Evolutionary conservation across 1,140 invertebrate species (phyloP).

Genomic region (Brachionus paranguensis): DNA sequence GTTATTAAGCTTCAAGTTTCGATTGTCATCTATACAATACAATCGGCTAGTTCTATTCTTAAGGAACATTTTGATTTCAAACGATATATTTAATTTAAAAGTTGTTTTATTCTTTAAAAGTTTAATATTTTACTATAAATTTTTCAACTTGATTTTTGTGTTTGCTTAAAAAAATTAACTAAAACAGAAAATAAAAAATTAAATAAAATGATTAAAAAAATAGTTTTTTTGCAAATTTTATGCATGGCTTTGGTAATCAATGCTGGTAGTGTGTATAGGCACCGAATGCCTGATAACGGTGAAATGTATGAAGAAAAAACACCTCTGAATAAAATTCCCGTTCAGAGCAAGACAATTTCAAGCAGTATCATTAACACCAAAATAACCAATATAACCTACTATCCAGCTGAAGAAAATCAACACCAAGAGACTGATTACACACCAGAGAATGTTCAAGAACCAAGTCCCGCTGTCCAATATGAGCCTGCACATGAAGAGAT

Average conservation of each 20-base stretch:
- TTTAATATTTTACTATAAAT: not conserved
- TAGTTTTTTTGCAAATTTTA: not conserved
- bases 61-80: conserved; percentile 33
- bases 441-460: not conserved
- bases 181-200: not conserved
- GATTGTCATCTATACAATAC: conserved; percentile 33
- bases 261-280: not conserved
- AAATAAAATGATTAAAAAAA: not conserved
- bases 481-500: not conserved
- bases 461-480: too few relatives aligned
- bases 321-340: not conserved
- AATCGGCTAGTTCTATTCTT: conserved; percentile 12
- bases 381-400: not conserved
- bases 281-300: not conserved
- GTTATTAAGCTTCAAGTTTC: conserved; percentile 18
- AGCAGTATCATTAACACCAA: not conserved
- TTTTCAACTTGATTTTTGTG: not conserved
- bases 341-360: not conserved
- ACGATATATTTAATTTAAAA: conserved; percentile 3
- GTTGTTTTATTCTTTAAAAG: not conserved
- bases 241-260: not conserved
- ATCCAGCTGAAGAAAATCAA: not conserved
- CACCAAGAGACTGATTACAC: not conserved
- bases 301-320: not conserved
- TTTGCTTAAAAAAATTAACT: not conserved